A percentile compares a stretch with the other conserved stretches of the same genome.
Conservation (phyloP, 2,797 vertebrate species). For the Onychomys arenicola region DNA sequence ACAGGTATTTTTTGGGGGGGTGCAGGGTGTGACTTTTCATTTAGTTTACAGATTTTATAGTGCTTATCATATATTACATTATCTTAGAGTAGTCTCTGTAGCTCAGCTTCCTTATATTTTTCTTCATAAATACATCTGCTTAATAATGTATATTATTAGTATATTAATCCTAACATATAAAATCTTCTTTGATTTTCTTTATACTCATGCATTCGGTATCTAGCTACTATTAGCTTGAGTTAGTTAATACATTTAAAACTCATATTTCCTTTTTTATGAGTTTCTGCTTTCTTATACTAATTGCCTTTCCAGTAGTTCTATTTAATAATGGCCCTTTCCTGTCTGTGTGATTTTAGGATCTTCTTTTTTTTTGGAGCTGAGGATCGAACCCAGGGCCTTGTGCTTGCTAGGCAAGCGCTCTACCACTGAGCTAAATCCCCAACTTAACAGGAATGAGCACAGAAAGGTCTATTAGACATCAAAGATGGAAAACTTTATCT, state of each 20-base stretch:
- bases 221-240: slow-evolving; percentile 9
- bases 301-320: background rate
- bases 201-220: background rate
- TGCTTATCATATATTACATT: background rate
- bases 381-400: no score
- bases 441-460: background rate
- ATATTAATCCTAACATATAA: no score
- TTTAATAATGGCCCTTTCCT: slow-evolving; percentile 38
- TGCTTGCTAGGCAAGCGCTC: no score
- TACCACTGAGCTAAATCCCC: no score
- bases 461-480: slow-evolving; percentile 10
- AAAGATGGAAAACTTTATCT: background rate
- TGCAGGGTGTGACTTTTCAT: background rate
- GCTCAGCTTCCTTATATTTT: background rate
- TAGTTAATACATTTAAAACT: slow-evolving; percentile 36
- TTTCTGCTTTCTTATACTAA: background rate
- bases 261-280: slow-evolving; percentile 27
- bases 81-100: background rate
- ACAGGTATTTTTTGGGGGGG: background rate
- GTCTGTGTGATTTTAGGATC: background rate
- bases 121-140: slow-evolving; percentile 44
- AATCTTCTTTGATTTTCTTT: slow-evolving; percentile 13
- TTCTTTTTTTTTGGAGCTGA: no score
- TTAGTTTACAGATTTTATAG: background rate
- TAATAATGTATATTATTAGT: background rate